Conservation (phyloP, 2,113 vertebrate species). For the Propithecus coquereli region DNA sequence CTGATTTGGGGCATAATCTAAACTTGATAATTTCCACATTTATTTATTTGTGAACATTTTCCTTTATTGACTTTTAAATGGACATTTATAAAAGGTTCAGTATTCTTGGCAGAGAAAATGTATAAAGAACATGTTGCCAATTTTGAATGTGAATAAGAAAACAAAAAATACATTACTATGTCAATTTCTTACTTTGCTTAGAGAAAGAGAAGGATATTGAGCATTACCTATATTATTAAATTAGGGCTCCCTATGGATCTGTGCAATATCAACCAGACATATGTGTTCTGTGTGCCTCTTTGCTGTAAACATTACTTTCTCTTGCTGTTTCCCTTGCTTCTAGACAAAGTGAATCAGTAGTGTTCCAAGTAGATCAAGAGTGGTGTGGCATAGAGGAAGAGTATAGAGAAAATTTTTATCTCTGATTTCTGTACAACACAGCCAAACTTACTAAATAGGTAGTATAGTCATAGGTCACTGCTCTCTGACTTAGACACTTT, state of each 20-base stretch:
- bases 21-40: slow-evolving; percentile 49
- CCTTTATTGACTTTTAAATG: slow-evolving; percentile 30
- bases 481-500: background rate
- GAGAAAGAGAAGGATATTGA: background rate
- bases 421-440: background rate
- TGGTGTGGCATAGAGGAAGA: background rate
- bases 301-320: background rate
- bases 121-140: background rate
- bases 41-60: slow-evolving; percentile 56
- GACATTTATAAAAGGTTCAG: slow-evolving; percentile 26
- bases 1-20: slow-evolving; percentile 33
- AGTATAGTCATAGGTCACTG: background rate
- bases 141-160: slow-evolving; percentile 21
- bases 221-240: slow-evolving; percentile 11
- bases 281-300: background rate
- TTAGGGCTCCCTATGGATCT: background rate
- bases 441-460: background rate
- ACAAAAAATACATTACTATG: background rate
- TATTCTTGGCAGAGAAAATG: slow-evolving; percentile 11
- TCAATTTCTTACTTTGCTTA: slow-evolving; percentile 30
- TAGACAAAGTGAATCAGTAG: background rate
- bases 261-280: background rate
- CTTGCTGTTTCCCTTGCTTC: background rate
- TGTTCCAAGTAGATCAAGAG: background rate
- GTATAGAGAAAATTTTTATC: background rate